Evolutionary conservation across 2,888 invertebrate species (phyloP).

Genomic region (Cartodere bifasciata): DNA sequence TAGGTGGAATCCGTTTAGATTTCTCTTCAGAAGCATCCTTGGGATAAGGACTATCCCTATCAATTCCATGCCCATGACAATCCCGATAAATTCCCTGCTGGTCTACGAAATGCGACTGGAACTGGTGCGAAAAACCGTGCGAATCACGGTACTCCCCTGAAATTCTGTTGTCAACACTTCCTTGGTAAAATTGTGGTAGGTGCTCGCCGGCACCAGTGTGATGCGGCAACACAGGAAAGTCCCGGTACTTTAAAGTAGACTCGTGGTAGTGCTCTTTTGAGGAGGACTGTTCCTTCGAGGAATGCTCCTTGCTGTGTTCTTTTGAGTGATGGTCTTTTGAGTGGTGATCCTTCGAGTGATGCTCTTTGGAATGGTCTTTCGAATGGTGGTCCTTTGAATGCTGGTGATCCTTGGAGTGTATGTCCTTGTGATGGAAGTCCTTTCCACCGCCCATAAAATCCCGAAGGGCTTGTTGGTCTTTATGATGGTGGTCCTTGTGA

Average conservation of each 20-base stretch:
- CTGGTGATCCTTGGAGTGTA: slow-evolving; percentile 18
- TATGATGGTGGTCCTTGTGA: slow-evolving; percentile 37
- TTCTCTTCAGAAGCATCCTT: slow-evolving; percentile 16
- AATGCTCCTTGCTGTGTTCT: slow-evolving; percentile 19
- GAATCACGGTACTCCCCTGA: slow-evolving; percentile 31
- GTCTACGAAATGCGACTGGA: slow-evolving; percentile 33
- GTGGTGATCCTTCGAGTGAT: slow-evolving; percentile 23
- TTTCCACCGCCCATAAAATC: too few species aligned
- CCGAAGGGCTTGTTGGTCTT: too few species aligned
- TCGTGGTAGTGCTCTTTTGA: slow-evolving; percentile 11
- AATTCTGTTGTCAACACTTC: slow-evolving; percentile 20
- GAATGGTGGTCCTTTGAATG: slow-evolving; percentile 10
- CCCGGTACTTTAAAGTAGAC: slow-evolving; percentile 19
- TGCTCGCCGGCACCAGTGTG: slow-evolving; percentile 18
- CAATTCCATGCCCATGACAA: slow-evolving; percentile 29
- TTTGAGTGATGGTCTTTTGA: slow-evolving; percentile 19
- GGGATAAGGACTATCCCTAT: slow-evolving; percentile 16
- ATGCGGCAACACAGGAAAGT: slow-evolving; percentile 29
- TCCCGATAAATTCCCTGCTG: slow-evolving; percentile 32
- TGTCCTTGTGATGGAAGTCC: slow-evolving; percentile 33
- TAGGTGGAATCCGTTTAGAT: slow-evolving; percentile 29
- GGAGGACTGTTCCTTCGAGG: slow-evolving; percentile 13
- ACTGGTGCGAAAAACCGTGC: slow-evolving; percentile 30
- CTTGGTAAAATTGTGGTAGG: too few species aligned
- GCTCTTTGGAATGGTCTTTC: slow-evolving; percentile 14